Conservation (phyloP, 2,888 invertebrate genomes). For the Callyntrura sp. region DNA sequence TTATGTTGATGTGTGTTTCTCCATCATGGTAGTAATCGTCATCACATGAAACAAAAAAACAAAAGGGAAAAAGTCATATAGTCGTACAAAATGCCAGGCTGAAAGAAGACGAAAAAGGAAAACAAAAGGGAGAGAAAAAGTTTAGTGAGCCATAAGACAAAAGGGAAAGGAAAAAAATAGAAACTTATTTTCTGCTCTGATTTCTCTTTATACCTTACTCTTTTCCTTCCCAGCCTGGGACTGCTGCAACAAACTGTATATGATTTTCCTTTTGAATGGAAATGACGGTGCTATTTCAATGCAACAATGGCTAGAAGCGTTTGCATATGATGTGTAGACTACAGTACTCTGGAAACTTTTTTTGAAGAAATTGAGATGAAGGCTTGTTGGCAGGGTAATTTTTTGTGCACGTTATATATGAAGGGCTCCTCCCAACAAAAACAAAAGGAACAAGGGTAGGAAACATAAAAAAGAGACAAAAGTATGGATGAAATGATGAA, state of each 20-base stretch:
- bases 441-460: background rate
- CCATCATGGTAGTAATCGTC: background rate
- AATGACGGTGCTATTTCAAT: background rate
- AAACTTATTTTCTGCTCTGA: conserved; percentile 36
- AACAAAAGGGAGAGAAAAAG: conserved; percentile 20
- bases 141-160: conserved; percentile 17
- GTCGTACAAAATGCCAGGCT: background rate
- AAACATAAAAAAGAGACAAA: background rate
- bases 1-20: conserved; percentile 10
- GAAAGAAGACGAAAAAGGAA: background rate
- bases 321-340: too few species aligned
- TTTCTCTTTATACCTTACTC: background rate
- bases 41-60: background rate
- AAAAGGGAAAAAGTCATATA: background rate
- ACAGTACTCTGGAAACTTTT: too few species aligned
- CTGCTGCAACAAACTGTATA: background rate
- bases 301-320: background rate
- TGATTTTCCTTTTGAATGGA: conserved; percentile 1
- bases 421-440: background rate
- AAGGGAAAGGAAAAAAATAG: background rate
- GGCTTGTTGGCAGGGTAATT: background rate
- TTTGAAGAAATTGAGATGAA: too few species aligned
- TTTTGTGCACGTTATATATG: background rate
- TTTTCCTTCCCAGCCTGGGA: background rate
- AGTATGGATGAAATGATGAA: too few species aligned